Evolutionary conservation across 2,888 invertebrate species (phyloP).

Genomic region (Tortrix viridana): DNA sequence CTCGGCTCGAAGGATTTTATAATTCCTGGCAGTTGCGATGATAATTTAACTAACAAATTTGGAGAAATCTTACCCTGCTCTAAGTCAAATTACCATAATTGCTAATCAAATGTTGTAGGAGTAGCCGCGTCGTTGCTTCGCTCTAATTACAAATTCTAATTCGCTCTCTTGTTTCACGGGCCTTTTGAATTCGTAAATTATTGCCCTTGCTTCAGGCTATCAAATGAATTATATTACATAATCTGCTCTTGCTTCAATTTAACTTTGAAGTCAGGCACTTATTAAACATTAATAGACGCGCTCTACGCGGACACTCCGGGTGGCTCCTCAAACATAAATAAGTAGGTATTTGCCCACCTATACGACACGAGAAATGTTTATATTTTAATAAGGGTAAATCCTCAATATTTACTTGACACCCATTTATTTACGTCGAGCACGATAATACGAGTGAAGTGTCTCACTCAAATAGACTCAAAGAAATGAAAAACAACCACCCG

Average conservation of each 20-base stretch:
- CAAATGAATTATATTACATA: constrained; percentile 60
- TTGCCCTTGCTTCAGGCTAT: constrained; percentile 68
- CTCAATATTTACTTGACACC: constrained; percentile 16
- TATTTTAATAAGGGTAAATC: constrained; percentile 26
- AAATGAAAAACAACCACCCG: constrained; percentile 55
- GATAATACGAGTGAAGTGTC: constrained; percentile 25
- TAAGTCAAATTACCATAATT: constrained; percentile 83
- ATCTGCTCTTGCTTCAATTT: constrained; percentile 33
- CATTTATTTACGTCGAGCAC: constrained; percentile 28
- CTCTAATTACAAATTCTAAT: constrained; percentile 84
- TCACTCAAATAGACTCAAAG: constrained; percentile 49
- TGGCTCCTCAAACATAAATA: not conserved
- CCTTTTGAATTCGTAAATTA: constrained; percentile 83
- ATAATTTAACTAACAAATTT: constrained; percentile 83
- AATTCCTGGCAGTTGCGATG: constrained; percentile 64
- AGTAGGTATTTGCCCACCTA: not conserved
- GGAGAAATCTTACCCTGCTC: constrained; percentile 81
- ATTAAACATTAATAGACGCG: constrained; percentile 25
- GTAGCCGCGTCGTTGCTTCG: constrained; percentile 70
- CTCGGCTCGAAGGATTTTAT: constrained; percentile 45
- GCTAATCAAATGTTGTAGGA: constrained; percentile 83
- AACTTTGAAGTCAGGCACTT: constrained; percentile 32
- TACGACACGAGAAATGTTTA: not conserved
- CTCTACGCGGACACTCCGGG: constrained; percentile 18
- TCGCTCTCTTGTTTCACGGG: constrained; percentile 80